Percentiles rank a stretch among this genome's conserved stretches.
Evolutionary conservation across 2,888 invertebrate genomes (phyloP).

Genomic region (Eubasilissa splendida): DNA sequence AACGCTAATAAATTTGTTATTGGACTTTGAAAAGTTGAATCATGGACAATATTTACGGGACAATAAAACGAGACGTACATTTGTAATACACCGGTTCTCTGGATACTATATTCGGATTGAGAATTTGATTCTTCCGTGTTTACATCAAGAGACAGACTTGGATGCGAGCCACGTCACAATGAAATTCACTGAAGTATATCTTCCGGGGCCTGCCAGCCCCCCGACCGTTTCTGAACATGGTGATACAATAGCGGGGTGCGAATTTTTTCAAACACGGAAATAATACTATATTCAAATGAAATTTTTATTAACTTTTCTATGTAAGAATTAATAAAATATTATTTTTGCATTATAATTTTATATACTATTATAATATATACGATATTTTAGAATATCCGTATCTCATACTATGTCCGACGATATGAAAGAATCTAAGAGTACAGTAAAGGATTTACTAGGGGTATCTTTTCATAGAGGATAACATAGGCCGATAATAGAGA

Average conservation of each 20-base stretch:
- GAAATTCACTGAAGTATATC: slow-evolving; percentile 35
- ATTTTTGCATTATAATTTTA: too few relatives aligned
- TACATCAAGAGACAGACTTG: slow-evolving; percentile 17
- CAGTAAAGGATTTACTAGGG: too few relatives aligned
- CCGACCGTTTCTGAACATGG: not conserved
- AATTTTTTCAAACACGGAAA: slow-evolving; percentile 3
- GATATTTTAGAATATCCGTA: too few relatives aligned
- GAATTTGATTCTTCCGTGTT: slow-evolving; percentile 32
- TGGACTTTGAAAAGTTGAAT: slow-evolving; percentile 7
- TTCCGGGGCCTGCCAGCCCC: slow-evolving; percentile 5
- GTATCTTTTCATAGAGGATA: too few relatives aligned
- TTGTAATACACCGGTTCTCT: not conserved
- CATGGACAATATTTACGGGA: slow-evolving; percentile 26
- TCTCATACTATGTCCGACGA: too few relatives aligned
- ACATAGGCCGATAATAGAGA: too few relatives aligned
- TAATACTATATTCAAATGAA: slow-evolving; percentile 4
- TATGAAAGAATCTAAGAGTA: too few relatives aligned
- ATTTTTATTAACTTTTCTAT: slow-evolving; percentile 9
- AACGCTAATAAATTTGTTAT: not conserved
- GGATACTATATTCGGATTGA: slow-evolving; percentile 20
- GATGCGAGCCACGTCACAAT: slow-evolving; percentile 30
- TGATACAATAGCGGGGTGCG: not conserved
- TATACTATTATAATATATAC: too few relatives aligned
- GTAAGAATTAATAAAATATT: too few relatives aligned
- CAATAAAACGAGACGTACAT: slow-evolving; percentile 1